phyloP scores from a whole-genome alignment of 2,888 invertebrate genomes.

The Reticulitermes lucifugus region DNA sequence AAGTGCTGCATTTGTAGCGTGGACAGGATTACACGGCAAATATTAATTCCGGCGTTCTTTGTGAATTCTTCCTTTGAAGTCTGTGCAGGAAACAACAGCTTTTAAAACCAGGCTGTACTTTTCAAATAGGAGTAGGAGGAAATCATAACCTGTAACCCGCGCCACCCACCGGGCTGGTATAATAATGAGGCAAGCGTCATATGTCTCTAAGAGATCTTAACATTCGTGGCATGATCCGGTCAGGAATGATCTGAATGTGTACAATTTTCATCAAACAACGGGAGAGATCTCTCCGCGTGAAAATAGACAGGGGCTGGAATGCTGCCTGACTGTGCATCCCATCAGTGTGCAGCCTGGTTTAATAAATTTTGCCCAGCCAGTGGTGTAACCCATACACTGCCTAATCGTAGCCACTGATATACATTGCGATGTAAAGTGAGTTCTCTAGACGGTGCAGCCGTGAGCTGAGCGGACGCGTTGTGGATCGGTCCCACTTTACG shows the following conservation, averaged over 20 bases:
- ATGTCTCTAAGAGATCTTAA: slow-evolving; percentile 13
- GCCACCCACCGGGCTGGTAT: slow-evolving; percentile 25
- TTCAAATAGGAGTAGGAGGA: background rate
- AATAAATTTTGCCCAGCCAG: slow-evolving; percentile 33
- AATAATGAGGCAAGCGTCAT: slow-evolving; percentile 15
- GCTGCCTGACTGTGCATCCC: slow-evolving; percentile 21
- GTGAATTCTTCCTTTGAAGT: background rate
- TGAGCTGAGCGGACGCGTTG: too few relatives aligned
- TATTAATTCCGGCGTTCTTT: too few relatives aligned
- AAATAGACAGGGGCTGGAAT: slow-evolving; percentile 48
- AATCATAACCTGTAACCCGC: slow-evolving; percentile 36
- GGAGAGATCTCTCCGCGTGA: slow-evolving; percentile 35
- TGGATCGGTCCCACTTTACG: too few relatives aligned
- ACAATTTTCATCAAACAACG: slow-evolving; percentile 53
- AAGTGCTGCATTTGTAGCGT: too few relatives aligned
- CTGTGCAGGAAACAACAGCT: background rate
- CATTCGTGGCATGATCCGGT: slow-evolving; percentile 33
- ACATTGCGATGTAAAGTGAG: too few relatives aligned
- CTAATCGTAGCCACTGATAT: slow-evolving; percentile 6
- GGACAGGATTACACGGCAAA: too few relatives aligned
- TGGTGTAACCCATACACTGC: background rate
- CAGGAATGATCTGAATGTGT: slow-evolving; percentile 53
- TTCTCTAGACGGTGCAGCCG: too few relatives aligned
- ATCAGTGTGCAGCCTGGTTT: slow-evolving; percentile 27
- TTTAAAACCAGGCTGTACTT: slow-evolving; percentile 5